Percentiles rank a stretch among this genome's conserved stretches.
Evolutionary conservation across 2,797 vertebrate species (phyloP).

Genomic region (Syngnathus rostellatus): DNA sequence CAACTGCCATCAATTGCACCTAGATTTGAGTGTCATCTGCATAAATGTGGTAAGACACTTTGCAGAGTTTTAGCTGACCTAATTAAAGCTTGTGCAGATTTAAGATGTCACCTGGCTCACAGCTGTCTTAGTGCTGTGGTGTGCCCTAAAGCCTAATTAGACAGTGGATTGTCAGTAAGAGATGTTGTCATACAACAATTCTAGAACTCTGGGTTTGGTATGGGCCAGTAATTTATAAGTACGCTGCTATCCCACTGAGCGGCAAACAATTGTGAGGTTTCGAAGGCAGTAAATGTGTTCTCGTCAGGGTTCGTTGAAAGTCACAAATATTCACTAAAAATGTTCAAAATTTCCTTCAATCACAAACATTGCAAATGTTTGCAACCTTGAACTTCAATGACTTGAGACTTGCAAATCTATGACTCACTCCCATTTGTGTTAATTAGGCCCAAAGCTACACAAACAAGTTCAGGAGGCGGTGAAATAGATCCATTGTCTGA

Average conservation of each 20-base stretch:
- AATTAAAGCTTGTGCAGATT: background rate
- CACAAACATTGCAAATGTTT: too few relatives aligned
- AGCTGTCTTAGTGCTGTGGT: background rate
- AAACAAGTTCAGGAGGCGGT: constrained; percentile 23
- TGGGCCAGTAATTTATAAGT: background rate
- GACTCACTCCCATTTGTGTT: constrained; percentile 12
- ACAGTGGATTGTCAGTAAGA: background rate
- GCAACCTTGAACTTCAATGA: background rate
- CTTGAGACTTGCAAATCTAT: background rate
- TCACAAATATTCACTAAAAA: too few relatives aligned
- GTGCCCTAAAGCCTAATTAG: background rate
- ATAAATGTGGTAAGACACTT: too few relatives aligned
- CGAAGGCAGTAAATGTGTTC: too few relatives aligned
- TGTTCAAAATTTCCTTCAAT: too few relatives aligned
- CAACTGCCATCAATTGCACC: too few relatives aligned
- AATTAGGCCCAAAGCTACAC: constrained; percentile 33
- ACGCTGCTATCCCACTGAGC: background rate
- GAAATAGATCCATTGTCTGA: constrained; percentile 33
- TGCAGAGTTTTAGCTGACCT: too few relatives aligned
- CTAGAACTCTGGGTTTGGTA: too few relatives aligned
- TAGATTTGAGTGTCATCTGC: too few relatives aligned
- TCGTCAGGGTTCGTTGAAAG: too few relatives aligned
- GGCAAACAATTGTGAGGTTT: too few relatives aligned
- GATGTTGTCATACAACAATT: background rate
- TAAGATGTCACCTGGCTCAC: background rate